Conservation (phyloP, 2,113 vertebrate genomes). For the Proteles cristata region DNA sequence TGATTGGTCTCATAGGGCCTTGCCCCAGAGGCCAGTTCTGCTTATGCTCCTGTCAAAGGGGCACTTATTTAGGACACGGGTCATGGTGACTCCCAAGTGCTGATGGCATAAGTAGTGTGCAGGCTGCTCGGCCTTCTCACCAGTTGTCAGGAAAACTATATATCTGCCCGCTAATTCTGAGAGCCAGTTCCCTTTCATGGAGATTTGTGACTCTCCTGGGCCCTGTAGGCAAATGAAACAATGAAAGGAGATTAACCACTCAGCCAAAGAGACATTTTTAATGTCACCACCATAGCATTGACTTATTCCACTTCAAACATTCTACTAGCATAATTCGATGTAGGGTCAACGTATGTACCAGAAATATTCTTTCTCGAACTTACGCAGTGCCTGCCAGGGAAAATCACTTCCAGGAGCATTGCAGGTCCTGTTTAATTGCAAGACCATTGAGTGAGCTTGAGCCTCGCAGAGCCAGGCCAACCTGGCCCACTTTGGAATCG, state of each 20-base stretch:
- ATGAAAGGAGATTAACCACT: constrained; percentile 57
- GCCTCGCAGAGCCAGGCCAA: not conserved
- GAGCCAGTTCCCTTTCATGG: constrained; percentile 11
- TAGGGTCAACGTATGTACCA: not conserved
- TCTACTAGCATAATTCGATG: not conserved
- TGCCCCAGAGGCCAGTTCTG: not conserved
- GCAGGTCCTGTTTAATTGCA: not conserved
- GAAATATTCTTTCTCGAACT: constrained; percentile 21
- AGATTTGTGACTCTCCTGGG: constrained; percentile 69
- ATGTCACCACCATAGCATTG: not conserved
- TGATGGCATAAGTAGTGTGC: not conserved
- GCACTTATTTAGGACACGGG: not conserved
- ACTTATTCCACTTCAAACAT: constrained; percentile 36
- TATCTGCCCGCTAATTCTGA: constrained; percentile 31
- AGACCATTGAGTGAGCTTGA: not conserved
- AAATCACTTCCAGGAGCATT: not conserved
- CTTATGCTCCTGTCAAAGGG: not conserved
- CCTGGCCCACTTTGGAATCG: not conserved
- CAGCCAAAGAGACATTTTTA: constrained; percentile 54
- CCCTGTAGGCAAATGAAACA: constrained; percentile 58
- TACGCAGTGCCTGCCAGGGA: not conserved
- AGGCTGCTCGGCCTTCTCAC: not conserved
- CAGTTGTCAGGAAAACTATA: not conserved
- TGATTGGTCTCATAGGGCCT: not conserved
- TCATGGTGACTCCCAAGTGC: not conserved